These are phyloP conservation scores for Subanguina moxae DNA, from an alignment of 1,140 invertebrate genomes.

Conservation along the genomic window DNA sequence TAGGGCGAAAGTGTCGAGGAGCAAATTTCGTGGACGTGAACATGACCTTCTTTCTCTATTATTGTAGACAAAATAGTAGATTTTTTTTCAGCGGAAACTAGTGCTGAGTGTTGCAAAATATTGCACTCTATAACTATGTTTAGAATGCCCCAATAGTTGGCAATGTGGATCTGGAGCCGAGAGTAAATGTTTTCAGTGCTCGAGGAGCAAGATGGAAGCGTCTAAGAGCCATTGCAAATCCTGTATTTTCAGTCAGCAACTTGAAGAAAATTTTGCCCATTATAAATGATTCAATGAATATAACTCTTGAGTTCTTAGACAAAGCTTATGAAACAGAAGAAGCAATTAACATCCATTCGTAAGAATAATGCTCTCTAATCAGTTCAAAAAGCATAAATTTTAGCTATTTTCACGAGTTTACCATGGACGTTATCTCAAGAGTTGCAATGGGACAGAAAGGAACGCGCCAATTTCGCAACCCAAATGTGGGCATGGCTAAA, in stretches of 20 bases:
- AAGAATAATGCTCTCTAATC: not conserved
- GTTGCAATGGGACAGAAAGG: slow-evolving; percentile 50
- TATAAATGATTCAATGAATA: slow-evolving; percentile 45
- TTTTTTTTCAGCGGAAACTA: not conserved
- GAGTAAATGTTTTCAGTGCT: slow-evolving; percentile 46
- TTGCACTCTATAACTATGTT: not conserved
- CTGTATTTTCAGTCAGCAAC: slow-evolving; percentile 61
- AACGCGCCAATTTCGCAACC: slow-evolving; percentile 36
- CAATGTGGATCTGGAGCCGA: slow-evolving; percentile 24
- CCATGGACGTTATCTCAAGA: slow-evolving; percentile 47
- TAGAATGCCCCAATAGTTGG: slow-evolving; percentile 30
- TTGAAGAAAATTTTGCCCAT: slow-evolving; percentile 58
- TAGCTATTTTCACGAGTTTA: slow-evolving; percentile 43
- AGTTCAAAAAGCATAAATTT: not conserved
- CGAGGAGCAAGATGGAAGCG: slow-evolving; percentile 60
- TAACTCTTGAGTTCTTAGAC: slow-evolving; percentile 42
- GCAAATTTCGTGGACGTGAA: too few relatives aligned
- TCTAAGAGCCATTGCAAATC: slow-evolving; percentile 60
- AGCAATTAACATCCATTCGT: slow-evolving; percentile 23
- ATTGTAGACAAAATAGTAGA: not conserved
- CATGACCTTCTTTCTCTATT: slow-evolving; percentile 21
- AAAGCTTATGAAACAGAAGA: slow-evolving; percentile 15
- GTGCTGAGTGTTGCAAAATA: not conserved
- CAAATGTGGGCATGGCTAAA: slow-evolving; percentile 1
- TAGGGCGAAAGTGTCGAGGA: too few relatives aligned